Percentiles rank a stretch among this genome's conserved stretches.
Evolutionary conservation across 2,888 invertebrate species (phyloP).

Genomic region (Calameuta pallipes): DNA sequence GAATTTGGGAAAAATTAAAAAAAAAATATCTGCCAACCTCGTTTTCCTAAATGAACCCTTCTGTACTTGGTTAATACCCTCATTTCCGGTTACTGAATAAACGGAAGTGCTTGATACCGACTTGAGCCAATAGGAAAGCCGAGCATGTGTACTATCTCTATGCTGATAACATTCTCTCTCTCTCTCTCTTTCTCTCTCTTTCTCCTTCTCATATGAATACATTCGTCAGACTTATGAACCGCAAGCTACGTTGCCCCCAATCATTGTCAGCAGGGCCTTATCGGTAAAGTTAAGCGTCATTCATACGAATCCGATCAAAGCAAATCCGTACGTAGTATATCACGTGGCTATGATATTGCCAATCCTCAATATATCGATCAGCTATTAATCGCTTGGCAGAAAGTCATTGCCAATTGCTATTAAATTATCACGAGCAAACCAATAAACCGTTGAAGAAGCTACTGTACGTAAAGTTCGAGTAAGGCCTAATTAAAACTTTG

Average conservation of each 20-base stretch:
- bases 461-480: constrained; percentile 43
- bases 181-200: not conserved
- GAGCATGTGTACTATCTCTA: not conserved
- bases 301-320: not conserved
- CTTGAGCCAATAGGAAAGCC: not conserved
- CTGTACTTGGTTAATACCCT: not conserved
- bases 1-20: not conserved
- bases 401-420: constrained; percentile 38
- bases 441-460: constrained; percentile 45
- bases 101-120: not conserved
- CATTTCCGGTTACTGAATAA: not conserved
- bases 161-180: not conserved
- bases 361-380: constrained; percentile 46
- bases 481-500: too few species aligned
- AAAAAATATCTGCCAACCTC: not conserved
- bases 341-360: constrained; percentile 10
- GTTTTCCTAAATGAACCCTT: not conserved
- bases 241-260: not conserved
- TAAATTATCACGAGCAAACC: constrained; percentile 37
- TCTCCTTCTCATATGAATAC: not conserved
- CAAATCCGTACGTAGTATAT: not conserved
- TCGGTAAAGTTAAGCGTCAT: not conserved
- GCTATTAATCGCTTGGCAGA: constrained; percentile 44
- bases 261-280: not conserved
- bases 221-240: not conserved